Evolutionary conservation across 2,113 vertebrate species (phyloP).

Genomic region (Tragelaphus buxtoni): DNA sequence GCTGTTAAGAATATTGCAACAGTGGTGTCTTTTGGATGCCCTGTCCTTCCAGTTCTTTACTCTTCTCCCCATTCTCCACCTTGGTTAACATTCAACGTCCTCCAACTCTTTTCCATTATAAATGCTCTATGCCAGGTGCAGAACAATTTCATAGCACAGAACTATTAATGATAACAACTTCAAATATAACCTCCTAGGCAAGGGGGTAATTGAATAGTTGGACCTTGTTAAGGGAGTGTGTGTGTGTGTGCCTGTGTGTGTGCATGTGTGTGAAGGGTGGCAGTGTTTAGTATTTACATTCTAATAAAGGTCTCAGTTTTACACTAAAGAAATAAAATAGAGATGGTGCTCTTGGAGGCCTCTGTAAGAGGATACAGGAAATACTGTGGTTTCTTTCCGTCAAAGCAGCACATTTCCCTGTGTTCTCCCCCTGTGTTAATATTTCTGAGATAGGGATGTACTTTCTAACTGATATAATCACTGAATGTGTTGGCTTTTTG

Average conservation of each 20-base stretch:
- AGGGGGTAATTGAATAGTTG: background rate
- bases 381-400: background rate
- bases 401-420: background rate
- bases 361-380: background rate
- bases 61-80: too few species aligned
- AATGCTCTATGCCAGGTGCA: background rate
- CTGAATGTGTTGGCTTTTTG: background rate
- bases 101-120: background rate
- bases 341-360: background rate
- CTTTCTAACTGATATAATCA: background rate
- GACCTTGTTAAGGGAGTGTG: background rate
- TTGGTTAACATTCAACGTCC: background rate
- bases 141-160: background rate
- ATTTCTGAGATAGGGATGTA: background rate
- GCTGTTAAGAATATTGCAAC: background rate
- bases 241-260: background rate
- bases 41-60: background rate
- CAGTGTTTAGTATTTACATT: background rate
- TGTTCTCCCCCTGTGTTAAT: background rate
- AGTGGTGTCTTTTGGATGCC: background rate
- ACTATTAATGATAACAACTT: background rate
- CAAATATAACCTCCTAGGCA: background rate
- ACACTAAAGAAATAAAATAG: background rate
- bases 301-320: background rate
- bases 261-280: background rate